Evolutionary conservation across 2,797 vertebrate species (phyloP).

Genomic region (Botia kubotai): DNA sequence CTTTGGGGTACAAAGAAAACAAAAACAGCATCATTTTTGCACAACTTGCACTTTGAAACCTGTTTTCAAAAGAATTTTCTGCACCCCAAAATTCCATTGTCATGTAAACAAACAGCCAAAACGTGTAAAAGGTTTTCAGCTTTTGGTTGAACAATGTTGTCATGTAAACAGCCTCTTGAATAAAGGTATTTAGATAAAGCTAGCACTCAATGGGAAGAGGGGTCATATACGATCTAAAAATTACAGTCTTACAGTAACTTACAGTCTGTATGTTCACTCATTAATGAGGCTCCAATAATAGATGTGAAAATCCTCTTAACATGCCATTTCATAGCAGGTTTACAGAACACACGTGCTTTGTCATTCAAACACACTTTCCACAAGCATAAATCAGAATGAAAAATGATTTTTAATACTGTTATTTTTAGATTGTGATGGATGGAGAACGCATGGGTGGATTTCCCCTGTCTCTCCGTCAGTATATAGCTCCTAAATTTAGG

Average conservation of each 20-base stretch:
- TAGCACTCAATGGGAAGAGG: too few species aligned
- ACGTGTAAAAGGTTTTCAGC: too few species aligned
- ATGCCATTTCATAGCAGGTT: slow-evolving; percentile 38
- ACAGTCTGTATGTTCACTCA: slow-evolving; percentile 6
- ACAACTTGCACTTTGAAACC: too few species aligned
- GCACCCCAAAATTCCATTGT: too few species aligned
- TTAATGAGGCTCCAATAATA: slow-evolving; percentile 45
- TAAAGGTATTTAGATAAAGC: too few species aligned
- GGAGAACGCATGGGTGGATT: slow-evolving; percentile 45
- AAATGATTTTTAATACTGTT: not conserved
- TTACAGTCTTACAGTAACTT: not conserved
- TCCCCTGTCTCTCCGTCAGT: slow-evolving; percentile 42
- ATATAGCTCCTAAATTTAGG: slow-evolving; percentile 59
- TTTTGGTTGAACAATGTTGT: too few species aligned
- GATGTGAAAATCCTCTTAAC: slow-evolving; percentile 48
- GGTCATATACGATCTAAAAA: too few species aligned
- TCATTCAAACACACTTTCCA: not conserved
- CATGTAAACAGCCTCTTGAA: too few species aligned
- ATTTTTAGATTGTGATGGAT: not conserved
- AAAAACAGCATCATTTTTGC: too few species aligned
- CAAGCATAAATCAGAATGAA: not conserved
- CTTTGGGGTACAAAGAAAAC: too few species aligned
- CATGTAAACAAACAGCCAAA: too few species aligned
- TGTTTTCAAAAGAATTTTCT: too few species aligned
- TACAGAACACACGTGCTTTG: slow-evolving; percentile 15